Evolutionary conservation across 2,113 vertebrate species (phyloP).

Genomic region (Acanthisitta chloris): DNA sequence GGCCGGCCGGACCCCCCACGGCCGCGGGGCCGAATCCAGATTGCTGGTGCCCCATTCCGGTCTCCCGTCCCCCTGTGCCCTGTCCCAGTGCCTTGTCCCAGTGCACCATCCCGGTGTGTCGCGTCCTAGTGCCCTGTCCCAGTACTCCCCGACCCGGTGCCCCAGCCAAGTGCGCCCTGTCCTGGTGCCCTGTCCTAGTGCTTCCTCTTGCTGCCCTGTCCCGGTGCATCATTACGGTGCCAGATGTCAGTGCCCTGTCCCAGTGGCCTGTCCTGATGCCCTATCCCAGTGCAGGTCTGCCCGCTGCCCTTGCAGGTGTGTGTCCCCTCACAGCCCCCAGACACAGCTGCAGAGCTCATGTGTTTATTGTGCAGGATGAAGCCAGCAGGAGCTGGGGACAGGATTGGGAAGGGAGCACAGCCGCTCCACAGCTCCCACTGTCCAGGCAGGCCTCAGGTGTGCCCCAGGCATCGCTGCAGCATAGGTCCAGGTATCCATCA

Average conservation of each 20-base stretch:
- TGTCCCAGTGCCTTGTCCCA: not conserved
- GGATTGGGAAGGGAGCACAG: not conserved
- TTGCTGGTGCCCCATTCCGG: not conserved
- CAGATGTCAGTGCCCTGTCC: too few species aligned
- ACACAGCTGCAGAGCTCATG: not conserved
- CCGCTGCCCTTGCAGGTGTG: not conserved
- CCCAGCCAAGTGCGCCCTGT: too few species aligned
- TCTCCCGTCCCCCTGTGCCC: not conserved
- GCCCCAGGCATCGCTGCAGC: not conserved
- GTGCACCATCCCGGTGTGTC: not conserved
- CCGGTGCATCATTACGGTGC: too few species aligned
- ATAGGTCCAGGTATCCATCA: not conserved
- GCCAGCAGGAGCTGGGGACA: not conserved
- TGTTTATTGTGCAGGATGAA: not conserved
- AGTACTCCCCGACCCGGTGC: not conserved
- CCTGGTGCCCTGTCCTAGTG: not conserved
- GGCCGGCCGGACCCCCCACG: fast-evolving
- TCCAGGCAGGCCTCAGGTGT: not conserved
- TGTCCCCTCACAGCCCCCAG: fast-evolving
- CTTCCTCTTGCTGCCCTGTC: too few species aligned
- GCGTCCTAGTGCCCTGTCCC: not conserved
- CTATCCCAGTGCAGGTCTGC: not conserved
- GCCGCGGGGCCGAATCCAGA: not conserved
- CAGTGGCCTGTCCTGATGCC: not conserved
- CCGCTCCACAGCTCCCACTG: not conserved